Conservation (phyloP, 2,888 invertebrate species). For the Aphelenchoides bicaudatus region DNA sequence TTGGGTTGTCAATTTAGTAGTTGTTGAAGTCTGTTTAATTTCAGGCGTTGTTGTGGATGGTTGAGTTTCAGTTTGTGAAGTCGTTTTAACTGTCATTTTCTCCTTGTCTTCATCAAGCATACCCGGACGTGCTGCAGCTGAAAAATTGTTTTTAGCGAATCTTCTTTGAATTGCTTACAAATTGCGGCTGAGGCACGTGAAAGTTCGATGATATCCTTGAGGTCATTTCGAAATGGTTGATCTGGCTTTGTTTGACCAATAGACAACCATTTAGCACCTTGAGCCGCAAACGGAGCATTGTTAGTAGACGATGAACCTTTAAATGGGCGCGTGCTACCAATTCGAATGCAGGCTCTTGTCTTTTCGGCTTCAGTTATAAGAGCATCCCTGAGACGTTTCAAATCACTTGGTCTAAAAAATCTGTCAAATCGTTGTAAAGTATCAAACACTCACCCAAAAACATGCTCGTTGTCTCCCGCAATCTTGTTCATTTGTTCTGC, state of each 20-base stretch:
- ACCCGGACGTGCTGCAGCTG: too few species aligned
- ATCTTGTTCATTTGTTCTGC: constrained; percentile 47
- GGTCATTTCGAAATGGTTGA: not conserved
- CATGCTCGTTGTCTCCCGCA: constrained; percentile 50
- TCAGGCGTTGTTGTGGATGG: not conserved
- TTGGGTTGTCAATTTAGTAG: not conserved
- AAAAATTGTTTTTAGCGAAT: too few species aligned
- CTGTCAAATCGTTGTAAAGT: not conserved
- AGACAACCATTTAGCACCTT: too few species aligned
- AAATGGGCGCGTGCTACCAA: constrained; percentile 22
- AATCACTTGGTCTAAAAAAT: constrained; percentile 41
- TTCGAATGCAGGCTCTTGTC: constrained; percentile 42
- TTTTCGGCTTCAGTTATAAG: constrained; percentile 46
- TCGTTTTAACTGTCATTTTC: too few species aligned
- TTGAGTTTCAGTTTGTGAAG: too few species aligned
- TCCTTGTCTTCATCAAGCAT: too few species aligned
- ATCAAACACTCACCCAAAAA: constrained; percentile 44
- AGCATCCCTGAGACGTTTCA: constrained; percentile 39
- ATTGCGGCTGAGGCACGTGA: constrained; percentile 13
- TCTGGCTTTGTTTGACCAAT: not conserved
- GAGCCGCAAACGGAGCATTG: not conserved
- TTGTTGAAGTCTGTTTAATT: not conserved
- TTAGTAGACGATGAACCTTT: not conserved
- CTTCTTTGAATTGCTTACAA: too few species aligned
- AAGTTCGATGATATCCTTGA: constrained; percentile 18